Evolutionary conservation across 2,113 vertebrate species (phyloP), one percentile per base, ranked within the genome.

Genomic region (Galemys pyrenaicus): DNA sequence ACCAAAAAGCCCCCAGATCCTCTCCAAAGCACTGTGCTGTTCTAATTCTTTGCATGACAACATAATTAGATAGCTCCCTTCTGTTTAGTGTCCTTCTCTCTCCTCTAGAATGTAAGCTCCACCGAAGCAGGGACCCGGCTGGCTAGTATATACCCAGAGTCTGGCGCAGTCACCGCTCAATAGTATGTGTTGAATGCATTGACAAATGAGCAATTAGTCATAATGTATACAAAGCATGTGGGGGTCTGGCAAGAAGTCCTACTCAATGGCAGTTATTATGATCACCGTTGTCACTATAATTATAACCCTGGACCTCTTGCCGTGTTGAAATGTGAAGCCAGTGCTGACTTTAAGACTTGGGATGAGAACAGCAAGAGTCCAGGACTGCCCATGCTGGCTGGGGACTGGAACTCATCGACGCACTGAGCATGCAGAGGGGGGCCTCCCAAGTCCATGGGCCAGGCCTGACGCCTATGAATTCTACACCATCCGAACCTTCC

Each of bases 41-140:
- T 73, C 28, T 20, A 64, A 83, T 78, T 87, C 41, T 85, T 71
- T 74, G 22, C 20, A 22, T 17, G 15, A 28, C 51, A 71, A 49
- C 56, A 51, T 10, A 44, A 12, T 15, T 44, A 35, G 39, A 15
- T 30, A 17, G 30, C 30, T 24, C 1, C 24, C 20, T 54, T 58
- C 51, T 2, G 2, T 4, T 79, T 28, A 60, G 3, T 41, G 22
- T 49, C 64, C 6, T 7, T 62, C n/a, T 26, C 39, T 9, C 35
- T 9, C 2, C 13, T 20, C 28, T 17, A 49, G 80, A n/a, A 82
- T 17, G 2, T 24, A 70, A 58, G 62, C 15, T 8, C 49, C 10
- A 10, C 0, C 67, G 0, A 2, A 71, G 5, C 44, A 39, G n/a
- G 73, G 62, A 17, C 3, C 1, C 28, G 20, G 2, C n/a, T 20